Percentiles rank a stretch among this genome's conserved stretches.
Conservation (phyloP, 1,140 invertebrate species). For the Cryptotermes secundus region DNA sequence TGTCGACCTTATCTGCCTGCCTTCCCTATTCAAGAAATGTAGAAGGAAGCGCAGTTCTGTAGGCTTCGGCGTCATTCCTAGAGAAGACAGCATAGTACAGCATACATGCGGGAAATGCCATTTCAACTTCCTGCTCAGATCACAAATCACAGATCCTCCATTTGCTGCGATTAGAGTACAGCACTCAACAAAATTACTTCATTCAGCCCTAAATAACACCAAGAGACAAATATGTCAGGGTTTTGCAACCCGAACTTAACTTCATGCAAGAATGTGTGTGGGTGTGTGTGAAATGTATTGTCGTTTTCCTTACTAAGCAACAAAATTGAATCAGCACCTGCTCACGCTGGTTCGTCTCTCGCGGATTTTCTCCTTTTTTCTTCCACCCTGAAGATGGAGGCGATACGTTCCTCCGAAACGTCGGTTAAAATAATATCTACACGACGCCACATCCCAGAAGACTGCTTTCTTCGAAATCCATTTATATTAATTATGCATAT, state of each 20-base stretch:
- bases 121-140: too few relatives aligned
- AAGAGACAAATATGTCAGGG: background rate
- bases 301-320: too few relatives aligned
- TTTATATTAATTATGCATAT: too few relatives aligned
- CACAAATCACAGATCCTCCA: background rate
- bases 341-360: too few relatives aligned
- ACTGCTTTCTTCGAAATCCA: too few relatives aligned
- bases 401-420: too few relatives aligned
- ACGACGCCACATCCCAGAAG: too few relatives aligned
- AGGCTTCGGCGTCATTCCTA: background rate
- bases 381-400: too few relatives aligned
- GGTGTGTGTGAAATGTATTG: too few relatives aligned
- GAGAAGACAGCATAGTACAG: background rate
- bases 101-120: background rate
- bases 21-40: background rate
- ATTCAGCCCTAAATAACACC: background rate
- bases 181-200: background rate
- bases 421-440: too few relatives aligned
- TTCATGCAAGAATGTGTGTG: background rate
- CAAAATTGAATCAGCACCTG: too few relatives aligned
- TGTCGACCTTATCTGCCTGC: background rate
- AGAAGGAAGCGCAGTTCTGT: background rate
- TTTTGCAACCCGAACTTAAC: background rate
- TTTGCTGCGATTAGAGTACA: background rate
- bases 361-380: too few relatives aligned